Evolutionary conservation across 2,113 vertebrate species (phyloP).

Genomic region (Catagonus wagneri): DNA sequence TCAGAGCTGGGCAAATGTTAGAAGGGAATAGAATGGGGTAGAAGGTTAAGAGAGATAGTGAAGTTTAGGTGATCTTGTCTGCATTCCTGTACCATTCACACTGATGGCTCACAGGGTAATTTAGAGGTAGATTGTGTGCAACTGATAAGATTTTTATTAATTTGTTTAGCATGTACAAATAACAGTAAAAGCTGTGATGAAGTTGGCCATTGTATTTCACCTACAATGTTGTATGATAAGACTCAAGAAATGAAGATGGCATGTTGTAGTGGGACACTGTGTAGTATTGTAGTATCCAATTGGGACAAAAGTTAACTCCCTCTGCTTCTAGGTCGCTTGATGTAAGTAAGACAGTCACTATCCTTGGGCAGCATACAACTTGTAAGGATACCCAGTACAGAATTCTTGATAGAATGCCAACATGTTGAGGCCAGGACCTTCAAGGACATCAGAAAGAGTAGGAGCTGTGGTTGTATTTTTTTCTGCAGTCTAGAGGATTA

Average conservation of each 20-base stretch:
- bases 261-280: background rate
- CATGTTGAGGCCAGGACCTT: background rate
- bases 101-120: background rate
- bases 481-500: background rate
- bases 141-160: background rate
- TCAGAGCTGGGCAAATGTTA: background rate
- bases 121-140: background rate
- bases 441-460: slow-evolving; percentile 10
- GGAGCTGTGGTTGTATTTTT: slow-evolving; percentile 48
- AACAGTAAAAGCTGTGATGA: background rate
- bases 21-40: background rate
- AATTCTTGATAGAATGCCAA: slow-evolving; percentile 16
- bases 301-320: background rate
- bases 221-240: background rate
- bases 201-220: background rate
- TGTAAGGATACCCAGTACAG: background rate
- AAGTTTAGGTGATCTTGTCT: background rate
- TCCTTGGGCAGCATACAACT: background rate
- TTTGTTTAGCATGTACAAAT: background rate
- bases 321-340: background rate
- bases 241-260: background rate
- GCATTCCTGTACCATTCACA: background rate
- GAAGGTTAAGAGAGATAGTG: background rate
- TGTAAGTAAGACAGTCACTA: background rate
- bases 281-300: background rate